These are phyloP conservation scores for Meloe dianella DNA, from an alignment of 2,888 invertebrate genomes.

Conservation along the genomic window DNA sequence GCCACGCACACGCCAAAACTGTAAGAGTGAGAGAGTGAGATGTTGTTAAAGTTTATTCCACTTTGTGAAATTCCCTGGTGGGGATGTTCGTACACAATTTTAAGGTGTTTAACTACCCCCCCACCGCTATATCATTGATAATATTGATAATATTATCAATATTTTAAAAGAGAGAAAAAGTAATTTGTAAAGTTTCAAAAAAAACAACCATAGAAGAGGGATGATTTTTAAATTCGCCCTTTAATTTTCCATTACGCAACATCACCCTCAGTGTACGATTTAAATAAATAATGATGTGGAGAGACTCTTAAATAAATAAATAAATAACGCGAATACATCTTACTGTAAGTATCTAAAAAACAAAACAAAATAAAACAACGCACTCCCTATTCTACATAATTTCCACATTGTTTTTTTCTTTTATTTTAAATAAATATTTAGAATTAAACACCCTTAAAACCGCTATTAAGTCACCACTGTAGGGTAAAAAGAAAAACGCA, in stretches of 20 bases:
- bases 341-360: neutral
- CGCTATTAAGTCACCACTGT: slow-evolving; percentile 33
- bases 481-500: neutral
- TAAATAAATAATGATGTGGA: slow-evolving; percentile 55
- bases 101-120: too few relatives aligned
- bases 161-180: neutral
- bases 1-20: neutral
- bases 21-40: neutral
- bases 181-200: neutral
- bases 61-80: neutral
- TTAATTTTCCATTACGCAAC: slow-evolving; percentile 45
- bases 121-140: neutral
- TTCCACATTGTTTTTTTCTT: neutral
- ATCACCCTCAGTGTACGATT: slow-evolving; percentile 45
- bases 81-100: slow-evolving; percentile 1
- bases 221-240: slow-evolving; percentile 50
- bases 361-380: neutral
- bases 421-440: neutral
- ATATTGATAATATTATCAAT: neutral
- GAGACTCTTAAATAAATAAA: slow-evolving; percentile 49
- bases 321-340: slow-evolving; percentile 31
- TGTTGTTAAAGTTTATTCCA: slow-evolving; percentile 26
- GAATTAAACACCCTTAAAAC: slow-evolving; percentile 36
- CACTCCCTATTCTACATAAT: slow-evolving; percentile 5
- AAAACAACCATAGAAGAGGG: slow-evolving; percentile 22